phyloP scores from a whole-genome alignment of 2,888 invertebrate species.

The Meta bourneti region DNA sequence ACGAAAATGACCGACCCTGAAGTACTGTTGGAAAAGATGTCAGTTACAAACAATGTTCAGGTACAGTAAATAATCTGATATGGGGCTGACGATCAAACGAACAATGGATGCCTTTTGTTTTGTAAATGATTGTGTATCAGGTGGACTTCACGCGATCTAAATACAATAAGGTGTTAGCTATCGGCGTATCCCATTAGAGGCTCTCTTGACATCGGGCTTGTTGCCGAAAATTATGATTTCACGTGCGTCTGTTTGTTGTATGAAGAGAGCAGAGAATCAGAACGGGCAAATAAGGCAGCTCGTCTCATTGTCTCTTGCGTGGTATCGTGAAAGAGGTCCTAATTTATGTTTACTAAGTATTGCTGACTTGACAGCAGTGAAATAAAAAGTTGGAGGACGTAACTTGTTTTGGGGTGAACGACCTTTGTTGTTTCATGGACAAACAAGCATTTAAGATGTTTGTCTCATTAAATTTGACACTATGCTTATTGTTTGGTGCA shows the following conservation, averaged over 20 bases:
- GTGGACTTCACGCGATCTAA: constrained; percentile 42
- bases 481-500: neutral
- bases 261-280: constrained; percentile 1
- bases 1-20: constrained; percentile 2
- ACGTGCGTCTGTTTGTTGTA: constrained; percentile 18
- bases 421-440: neutral
- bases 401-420: neutral
- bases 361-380: neutral
- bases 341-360: neutral
- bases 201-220: neutral
- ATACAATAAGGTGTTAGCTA: constrained; percentile 50
- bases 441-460: neutral
- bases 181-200: constrained; percentile 10
- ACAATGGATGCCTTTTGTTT: constrained; percentile 41
- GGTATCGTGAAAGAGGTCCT: neutral
- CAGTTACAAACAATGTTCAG: constrained; percentile 17
- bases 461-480: neutral
- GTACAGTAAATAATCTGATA: constrained; percentile 33
- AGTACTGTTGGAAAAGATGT: neutral
- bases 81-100: neutral
- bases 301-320: constrained; percentile 26
- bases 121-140: constrained; percentile 38
- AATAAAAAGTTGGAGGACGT: neutral
- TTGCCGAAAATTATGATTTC: constrained; percentile 10
- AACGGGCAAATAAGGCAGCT: constrained; percentile 15